A percentile compares a stretch with the other conserved stretches of the same genome.
These are phyloP conservation scores for Halocynthia aurantium DNA, from an alignment of 23 tunicate genomes.

Conservation along the genomic window DNA sequence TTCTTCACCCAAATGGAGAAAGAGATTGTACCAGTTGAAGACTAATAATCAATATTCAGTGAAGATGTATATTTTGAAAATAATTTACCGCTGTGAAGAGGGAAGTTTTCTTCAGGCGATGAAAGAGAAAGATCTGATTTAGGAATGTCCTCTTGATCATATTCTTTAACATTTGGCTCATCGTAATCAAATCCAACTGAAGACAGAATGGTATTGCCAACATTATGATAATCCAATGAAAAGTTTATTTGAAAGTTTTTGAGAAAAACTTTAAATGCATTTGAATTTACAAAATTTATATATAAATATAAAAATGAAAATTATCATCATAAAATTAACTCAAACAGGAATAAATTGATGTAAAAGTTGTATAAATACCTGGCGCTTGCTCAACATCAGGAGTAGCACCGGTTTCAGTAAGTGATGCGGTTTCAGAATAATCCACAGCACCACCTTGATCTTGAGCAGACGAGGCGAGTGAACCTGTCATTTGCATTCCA, in stretches of 20 bases:
- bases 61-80: no score
- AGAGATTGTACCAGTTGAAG: no score
- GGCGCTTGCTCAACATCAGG: conserved; percentile 10
- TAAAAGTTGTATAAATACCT: not conserved
- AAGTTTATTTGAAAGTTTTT: no score
- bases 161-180: conserved; percentile 8
- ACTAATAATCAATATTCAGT: no score
- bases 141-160: not conserved
- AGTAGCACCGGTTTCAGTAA: conserved; percentile 8
- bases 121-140: conserved; percentile 8
- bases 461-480: conserved; percentile 9
- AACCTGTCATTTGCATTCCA: not conserved
- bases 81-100: not conserved
- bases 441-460: conserved; percentile 5
- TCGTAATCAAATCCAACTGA: not conserved
- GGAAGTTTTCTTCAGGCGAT: conserved; percentile 10
- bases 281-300: no score
- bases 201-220: not conserved
- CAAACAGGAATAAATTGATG: not conserved
- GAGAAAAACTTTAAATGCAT: no score
- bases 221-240: no score
- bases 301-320: not conserved
- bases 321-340: not conserved
- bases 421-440: not conserved
- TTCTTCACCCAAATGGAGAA: no score